Percentiles rank a stretch among this genome's conserved stretches.
Conservation (phyloP, 2,797 vertebrate species). For the Fistularia tabacaria region DNA sequence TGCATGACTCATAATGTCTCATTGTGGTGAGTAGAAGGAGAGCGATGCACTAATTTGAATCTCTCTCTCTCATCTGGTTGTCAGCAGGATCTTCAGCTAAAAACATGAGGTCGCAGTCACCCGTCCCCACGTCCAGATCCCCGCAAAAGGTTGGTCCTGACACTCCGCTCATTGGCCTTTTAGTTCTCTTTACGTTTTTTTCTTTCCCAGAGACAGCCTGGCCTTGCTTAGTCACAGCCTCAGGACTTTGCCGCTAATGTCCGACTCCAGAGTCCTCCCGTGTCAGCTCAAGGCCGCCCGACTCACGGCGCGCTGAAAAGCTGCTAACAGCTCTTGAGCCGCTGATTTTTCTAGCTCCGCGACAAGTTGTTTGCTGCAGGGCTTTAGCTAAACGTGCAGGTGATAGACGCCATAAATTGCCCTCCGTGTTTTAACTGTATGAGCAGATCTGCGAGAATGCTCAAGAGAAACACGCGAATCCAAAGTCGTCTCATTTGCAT, state of each 20-base stretch:
- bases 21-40: conserved; percentile 27
- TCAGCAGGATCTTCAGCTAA: conserved; percentile 89
- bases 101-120: conserved; percentile 85
- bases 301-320: conserved; percentile 21
- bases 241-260: conserved; percentile 27
- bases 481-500: no score
- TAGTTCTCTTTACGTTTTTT: neutral
- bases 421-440: no score
- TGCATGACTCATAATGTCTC: conserved; percentile 52
- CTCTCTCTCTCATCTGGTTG: conserved; percentile 38
- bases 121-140: conserved; percentile 87
- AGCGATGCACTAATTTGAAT: conserved; percentile 25
- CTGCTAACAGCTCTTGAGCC: conserved; percentile 24
- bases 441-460: no score
- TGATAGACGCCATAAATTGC: no score
- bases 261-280: conserved; percentile 44
- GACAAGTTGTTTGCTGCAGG: conserved; percentile 17
- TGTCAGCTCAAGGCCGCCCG: conserved; percentile 33
- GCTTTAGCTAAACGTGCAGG: conserved; percentile 2
- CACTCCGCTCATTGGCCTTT: neutral
- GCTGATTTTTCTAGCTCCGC: no score
- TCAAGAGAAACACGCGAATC: no score
- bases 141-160: conserved; percentile 87
- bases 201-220: conserved; percentile 26
- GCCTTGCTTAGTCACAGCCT: conserved; percentile 37